phyloP scores from a whole-genome alignment of 2,888 invertebrate genomes.

The Drosophila fungiperda region DNA sequence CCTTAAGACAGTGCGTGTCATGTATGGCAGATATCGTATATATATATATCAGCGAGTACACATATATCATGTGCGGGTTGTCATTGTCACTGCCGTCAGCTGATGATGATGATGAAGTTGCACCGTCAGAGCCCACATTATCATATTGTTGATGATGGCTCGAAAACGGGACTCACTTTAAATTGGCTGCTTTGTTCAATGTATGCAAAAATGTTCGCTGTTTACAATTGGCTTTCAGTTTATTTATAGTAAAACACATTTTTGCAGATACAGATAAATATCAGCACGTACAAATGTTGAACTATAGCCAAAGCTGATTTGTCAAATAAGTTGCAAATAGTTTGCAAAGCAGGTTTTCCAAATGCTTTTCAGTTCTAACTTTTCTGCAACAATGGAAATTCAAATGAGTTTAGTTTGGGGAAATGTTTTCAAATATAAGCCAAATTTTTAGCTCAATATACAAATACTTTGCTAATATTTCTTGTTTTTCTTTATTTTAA shows the following conservation, averaged over 20 bases:
- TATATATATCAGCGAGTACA: neutral
- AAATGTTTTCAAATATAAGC: neutral
- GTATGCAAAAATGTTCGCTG: conserved; percentile 10
- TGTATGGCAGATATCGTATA: conserved; percentile 37
- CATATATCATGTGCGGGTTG: conserved; percentile 25
- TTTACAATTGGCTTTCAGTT: conserved; percentile 4
- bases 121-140: conserved; percentile 41
- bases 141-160: conserved; percentile 32
- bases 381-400: neutral
- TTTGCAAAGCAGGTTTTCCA: neutral
- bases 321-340: neutral
- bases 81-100: conserved; percentile 25
- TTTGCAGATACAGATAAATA: conserved; percentile 15
- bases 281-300: conserved; percentile 29
- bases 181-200: conserved; percentile 16
- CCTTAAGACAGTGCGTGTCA: conserved; percentile 47
- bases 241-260: conserved; percentile 18
- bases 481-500: neutral
- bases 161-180: neutral
- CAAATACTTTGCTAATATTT: neutral
- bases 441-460: neutral
- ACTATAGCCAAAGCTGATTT: neutral
- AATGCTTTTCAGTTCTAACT: too few relatives aligned
- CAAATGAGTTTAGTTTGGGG: neutral
- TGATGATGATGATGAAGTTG: conserved; percentile 14